Evolutionary conservation across 2,888 invertebrate genomes (phyloP).

Genomic region (Tiphia femorata): DNA sequence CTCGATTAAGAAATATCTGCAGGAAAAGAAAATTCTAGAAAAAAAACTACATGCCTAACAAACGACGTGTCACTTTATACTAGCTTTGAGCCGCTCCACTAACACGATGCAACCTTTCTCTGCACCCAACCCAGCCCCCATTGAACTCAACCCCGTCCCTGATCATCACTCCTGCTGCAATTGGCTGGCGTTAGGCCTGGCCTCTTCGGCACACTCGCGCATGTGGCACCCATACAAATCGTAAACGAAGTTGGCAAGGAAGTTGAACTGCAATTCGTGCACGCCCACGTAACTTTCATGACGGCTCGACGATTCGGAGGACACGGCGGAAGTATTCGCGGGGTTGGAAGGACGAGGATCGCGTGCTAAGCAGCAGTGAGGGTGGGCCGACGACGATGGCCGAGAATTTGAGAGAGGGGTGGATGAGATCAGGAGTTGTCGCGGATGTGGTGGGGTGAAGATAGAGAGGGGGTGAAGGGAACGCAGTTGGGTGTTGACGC

Average conservation of each 20-base stretch:
- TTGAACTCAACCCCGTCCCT: no score
- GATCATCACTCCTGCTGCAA: no score
- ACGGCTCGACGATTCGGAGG: slow-evolving; percentile 64
- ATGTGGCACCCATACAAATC: slow-evolving; percentile 63
- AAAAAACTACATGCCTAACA: no score
- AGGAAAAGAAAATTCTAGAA: no score
- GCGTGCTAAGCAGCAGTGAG: slow-evolving; percentile 63
- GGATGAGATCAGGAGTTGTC: slow-evolving; percentile 15
- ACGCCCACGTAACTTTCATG: slow-evolving; percentile 66
- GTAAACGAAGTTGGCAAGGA: slow-evolving; percentile 66
- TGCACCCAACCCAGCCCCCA: no score
- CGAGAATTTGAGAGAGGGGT: slow-evolving; percentile 28
- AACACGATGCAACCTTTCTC: no score
- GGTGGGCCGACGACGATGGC: slow-evolving; percentile 48
- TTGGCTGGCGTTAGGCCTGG: no score
- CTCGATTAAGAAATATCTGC: no score
- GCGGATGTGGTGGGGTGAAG: slow-evolving; percentile 5
- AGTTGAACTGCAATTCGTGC: slow-evolving; percentile 64
- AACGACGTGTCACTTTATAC: no score
- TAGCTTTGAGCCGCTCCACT: no score
- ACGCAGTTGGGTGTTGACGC: slow-evolving; percentile 41
- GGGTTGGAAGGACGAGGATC: slow-evolving; percentile 59
- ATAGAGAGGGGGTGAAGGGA: slow-evolving; percentile 12
- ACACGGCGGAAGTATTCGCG: slow-evolving; percentile 48
- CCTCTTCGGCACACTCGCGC: no score